Evolutionary conservation across 2,888 invertebrate species (phyloP).

Genomic region (Teleiodes luculella): DNA sequence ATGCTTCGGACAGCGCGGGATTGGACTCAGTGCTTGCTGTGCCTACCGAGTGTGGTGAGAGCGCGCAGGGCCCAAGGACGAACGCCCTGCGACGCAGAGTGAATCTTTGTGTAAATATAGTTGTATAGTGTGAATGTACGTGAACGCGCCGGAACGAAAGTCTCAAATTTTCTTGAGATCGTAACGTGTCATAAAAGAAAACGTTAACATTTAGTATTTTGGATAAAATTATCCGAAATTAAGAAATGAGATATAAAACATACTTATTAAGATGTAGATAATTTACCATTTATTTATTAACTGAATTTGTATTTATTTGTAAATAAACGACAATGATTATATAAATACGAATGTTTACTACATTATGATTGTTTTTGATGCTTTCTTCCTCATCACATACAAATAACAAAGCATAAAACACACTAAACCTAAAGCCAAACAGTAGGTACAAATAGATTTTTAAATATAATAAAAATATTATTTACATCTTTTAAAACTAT

Average conservation of each 20-base stretch:
- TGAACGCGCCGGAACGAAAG: constrained; percentile 78
- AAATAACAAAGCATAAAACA: too few species aligned
- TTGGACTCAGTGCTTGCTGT: constrained; percentile 63
- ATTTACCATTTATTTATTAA: constrained; percentile 80
- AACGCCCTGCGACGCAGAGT: constrained; percentile 61
- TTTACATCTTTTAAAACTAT: too few species aligned
- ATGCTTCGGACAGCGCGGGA: constrained; percentile 64
- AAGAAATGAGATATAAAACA: constrained; percentile 78
- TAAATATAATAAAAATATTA: too few species aligned
- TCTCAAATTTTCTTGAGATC: constrained; percentile 78
- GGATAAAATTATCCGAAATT: constrained; percentile 73
- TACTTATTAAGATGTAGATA: constrained; percentile 79
- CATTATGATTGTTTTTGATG: constrained; percentile 69
- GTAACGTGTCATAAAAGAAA: constrained; percentile 75
- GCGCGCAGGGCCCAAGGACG: constrained; percentile 60
- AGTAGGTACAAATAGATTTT: too few species aligned
- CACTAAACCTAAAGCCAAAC: too few species aligned
- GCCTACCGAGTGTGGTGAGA: constrained; percentile 58
- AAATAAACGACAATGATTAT: constrained; percentile 78
- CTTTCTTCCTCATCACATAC: constrained; percentile 26
- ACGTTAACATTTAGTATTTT: constrained; percentile 77
- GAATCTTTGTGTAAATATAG: constrained; percentile 77
- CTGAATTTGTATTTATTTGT: constrained; percentile 80
- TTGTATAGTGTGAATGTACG: constrained; percentile 78
- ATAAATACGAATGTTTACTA: constrained; percentile 79